Conservation (phyloP, 2,888 invertebrate genomes). For the Phasia obesa region DNA sequence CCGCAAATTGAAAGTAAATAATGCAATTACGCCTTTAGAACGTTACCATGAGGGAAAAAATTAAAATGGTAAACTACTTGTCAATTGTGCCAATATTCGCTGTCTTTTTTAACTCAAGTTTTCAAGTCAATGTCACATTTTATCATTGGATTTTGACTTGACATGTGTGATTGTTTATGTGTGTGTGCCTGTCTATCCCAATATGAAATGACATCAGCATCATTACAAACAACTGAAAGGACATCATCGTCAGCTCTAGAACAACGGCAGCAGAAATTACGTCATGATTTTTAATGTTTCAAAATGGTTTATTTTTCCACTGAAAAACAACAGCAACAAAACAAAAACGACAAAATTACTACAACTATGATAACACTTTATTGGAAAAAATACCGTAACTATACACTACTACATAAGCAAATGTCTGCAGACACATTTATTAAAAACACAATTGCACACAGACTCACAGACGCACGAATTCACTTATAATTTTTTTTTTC, state of each 20-base stretch:
- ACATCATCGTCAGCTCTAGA: constrained; percentile 35
- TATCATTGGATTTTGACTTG: constrained; percentile 60
- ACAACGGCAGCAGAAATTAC: constrained; percentile 47
- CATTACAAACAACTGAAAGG: constrained; percentile 42
- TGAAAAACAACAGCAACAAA: constrained; percentile 20
- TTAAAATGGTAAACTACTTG: constrained; percentile 64
- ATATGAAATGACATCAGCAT: constrained; percentile 50
- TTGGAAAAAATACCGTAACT: constrained; percentile 7
- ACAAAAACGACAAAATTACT: constrained; percentile 14
- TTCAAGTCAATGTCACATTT: constrained; percentile 67
- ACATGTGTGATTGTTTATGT: constrained; percentile 25
- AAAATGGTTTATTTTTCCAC: constrained; percentile 50
- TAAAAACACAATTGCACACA: neutral
- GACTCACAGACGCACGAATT: neutral
- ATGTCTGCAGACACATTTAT: neutral
- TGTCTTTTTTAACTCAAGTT: constrained; percentile 34
- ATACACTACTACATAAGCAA: neutral
- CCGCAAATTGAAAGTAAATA: constrained; percentile 24
- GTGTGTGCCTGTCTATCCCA: constrained; percentile 13
- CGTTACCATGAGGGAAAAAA: constrained; percentile 22
- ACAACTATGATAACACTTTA: constrained; percentile 48
- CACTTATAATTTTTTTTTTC: no score
- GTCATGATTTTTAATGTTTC: constrained; percentile 58
- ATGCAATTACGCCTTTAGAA: constrained; percentile 4
- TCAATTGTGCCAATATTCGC: constrained; percentile 61